Conservation (phyloP, 2,888 invertebrate species). For the Lasius fuliginosus region DNA sequence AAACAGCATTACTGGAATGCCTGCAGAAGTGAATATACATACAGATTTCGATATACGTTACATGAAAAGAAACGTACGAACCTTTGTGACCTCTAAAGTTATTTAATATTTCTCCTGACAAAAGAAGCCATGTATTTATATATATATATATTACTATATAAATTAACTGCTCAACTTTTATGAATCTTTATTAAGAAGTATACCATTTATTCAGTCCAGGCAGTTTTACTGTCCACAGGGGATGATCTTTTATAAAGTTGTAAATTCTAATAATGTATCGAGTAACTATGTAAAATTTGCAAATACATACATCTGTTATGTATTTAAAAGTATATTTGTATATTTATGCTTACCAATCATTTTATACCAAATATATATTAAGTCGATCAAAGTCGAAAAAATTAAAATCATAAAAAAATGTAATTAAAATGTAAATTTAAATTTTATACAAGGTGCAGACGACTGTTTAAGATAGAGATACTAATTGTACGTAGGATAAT, state of each 20-base stretch:
- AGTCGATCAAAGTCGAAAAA: background rate
- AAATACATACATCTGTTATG: constrained; percentile 2
- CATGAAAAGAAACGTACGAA: background rate
- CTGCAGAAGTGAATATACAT: background rate
- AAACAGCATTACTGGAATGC: constrained; percentile 52
- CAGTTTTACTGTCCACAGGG: background rate
- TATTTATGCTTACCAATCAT: background rate
- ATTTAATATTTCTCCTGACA: constrained; percentile 14
- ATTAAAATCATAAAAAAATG: background rate
- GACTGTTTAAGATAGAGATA: background rate
- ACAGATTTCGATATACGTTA: background rate
- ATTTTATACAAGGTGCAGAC: background rate
- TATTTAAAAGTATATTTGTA: background rate
- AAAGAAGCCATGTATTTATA: constrained; percentile 17
- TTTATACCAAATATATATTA: background rate
- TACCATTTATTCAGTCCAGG: constrained; percentile 1
- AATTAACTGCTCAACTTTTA: constrained; percentile 32
- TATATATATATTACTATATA: constrained; percentile 7
- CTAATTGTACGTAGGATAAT: background rate
- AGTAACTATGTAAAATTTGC: constrained; percentile 5
- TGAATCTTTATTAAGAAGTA: constrained; percentile 33
- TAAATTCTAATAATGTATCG: constrained; percentile 28
- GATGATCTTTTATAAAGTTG: constrained; percentile 27
- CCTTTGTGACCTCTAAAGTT: constrained; percentile 10
- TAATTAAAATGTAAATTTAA: background rate